Conservation (phyloP, 2,797 vertebrate species). For the Sebastes vulpes region DNA sequence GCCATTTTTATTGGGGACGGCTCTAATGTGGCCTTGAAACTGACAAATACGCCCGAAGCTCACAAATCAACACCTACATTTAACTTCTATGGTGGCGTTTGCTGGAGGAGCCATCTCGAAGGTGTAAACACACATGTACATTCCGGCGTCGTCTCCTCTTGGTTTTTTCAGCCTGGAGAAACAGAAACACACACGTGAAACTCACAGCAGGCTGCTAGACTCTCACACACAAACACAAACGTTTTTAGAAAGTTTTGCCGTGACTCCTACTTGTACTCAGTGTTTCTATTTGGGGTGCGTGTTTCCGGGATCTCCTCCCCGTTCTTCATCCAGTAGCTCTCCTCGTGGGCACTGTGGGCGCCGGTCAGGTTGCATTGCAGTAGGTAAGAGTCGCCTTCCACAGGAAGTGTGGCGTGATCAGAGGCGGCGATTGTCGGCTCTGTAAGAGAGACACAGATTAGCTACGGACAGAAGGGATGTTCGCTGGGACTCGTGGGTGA, state of each 20-base stretch:
- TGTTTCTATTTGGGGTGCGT: constrained; percentile 75
- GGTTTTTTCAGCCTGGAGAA: constrained; percentile 90
- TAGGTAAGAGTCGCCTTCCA: constrained; percentile 71
- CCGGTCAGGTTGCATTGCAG: constrained; percentile 96
- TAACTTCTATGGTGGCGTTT: constrained; percentile 95
- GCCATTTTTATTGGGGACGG: constrained; percentile 42
- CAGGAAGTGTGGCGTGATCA: constrained; percentile 85
- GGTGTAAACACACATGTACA: constrained; percentile 94
- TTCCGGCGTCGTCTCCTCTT: constrained; percentile 90
- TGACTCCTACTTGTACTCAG: constrained; percentile 89
- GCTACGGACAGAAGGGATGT: constrained; percentile 19
- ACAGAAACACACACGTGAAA: constrained; percentile 37
- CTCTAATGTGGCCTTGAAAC: constrained; percentile 30
- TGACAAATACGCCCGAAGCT: constrained; percentile 1
- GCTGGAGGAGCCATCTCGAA: constrained; percentile 87
- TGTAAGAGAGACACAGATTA: constrained; percentile 82
- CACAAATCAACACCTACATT: constrained; percentile 88
- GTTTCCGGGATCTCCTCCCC: constrained; percentile 90
- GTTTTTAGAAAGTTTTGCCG: background rate
- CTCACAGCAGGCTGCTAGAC: background rate
- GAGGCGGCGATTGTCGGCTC: constrained; percentile 92
- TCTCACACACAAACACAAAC: too few species aligned
- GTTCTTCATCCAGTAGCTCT: constrained; percentile 96
- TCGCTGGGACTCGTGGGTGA: constrained; percentile 13
- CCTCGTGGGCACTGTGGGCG: constrained; percentile 69